phyloP scores from a whole-genome alignment of 2,888 invertebrate species.

The Tenthredo distinguenda region DNA sequence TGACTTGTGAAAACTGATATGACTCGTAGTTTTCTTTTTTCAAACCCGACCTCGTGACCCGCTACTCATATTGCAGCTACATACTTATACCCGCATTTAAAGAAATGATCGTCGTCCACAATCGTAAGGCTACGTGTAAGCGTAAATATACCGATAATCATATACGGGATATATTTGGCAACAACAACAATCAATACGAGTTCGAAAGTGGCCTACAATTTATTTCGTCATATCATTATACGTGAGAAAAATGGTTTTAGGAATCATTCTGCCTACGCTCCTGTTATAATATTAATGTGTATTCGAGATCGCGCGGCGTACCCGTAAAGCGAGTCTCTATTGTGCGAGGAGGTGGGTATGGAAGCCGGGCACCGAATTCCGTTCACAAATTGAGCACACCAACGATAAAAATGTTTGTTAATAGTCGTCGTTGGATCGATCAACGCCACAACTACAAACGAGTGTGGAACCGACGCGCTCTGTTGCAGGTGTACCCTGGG shows the following conservation, averaged over 20 bases:
- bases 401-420: slow-evolving; percentile 52
- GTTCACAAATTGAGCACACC: slow-evolving; percentile 41
- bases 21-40: neutral
- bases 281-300: neutral
- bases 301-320: neutral
- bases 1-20: slow-evolving; percentile 1
- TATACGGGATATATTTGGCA: slow-evolving; percentile 42
- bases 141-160: neutral
- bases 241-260: neutral
- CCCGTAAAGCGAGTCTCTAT: neutral
- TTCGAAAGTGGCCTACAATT: neutral
- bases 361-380: neutral
- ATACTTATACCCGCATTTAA: slow-evolving; percentile 14
- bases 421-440: slow-evolving; percentile 70
- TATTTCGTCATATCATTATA: neutral
- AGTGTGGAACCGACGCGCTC: slow-evolving; percentile 53
- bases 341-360: neutral
- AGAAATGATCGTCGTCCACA: neutral
- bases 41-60: neutral
- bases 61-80: neutral
- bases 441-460: slow-evolving; percentile 65
- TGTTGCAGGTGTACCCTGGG: slow-evolving; percentile 33
- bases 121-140: neutral
- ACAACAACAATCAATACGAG: neutral
- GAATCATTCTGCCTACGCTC: neutral